Evolutionary conservation across 1,140 invertebrate species (phyloP).

Genomic region (Hylyphantes graminicola): DNA sequence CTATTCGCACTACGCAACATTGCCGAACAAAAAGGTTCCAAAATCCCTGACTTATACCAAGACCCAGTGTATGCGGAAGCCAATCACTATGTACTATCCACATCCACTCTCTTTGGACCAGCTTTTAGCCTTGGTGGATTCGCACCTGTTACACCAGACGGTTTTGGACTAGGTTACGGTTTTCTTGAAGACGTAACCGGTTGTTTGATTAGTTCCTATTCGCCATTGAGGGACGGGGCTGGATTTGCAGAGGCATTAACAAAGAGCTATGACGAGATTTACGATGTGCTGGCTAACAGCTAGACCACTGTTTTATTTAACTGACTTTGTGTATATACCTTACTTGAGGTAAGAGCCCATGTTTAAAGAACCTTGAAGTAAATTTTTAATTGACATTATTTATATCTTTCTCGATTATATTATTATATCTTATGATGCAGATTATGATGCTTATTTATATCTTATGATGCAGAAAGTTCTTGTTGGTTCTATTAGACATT

Average conservation of each 20-base stretch:
- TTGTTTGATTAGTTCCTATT: constrained; percentile 83
- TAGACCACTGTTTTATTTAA: constrained; percentile 11
- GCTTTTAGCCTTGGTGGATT: constrained; percentile 91
- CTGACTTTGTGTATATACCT: background rate
- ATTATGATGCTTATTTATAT: too few species aligned
- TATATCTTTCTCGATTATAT: too few species aligned
- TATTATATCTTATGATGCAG: too few species aligned
- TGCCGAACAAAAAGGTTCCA: constrained; percentile 72
- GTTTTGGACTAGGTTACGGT: constrained; percentile 88
- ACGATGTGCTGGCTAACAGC: constrained; percentile 65
- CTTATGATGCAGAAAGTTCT: too few species aligned
- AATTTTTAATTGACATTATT: too few species aligned
- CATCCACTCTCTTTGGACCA: constrained; percentile 91
- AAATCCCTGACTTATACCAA: constrained; percentile 77
- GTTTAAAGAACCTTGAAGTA: too few species aligned
- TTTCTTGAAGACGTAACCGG: constrained; percentile 81
- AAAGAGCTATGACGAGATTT: constrained; percentile 76
- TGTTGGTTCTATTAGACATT: too few species aligned
- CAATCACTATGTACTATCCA: constrained; percentile 94
- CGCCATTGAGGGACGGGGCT: constrained; percentile 75
- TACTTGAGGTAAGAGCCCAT: background rate
- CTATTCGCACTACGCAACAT: constrained; percentile 84
- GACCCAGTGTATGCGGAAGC: constrained; percentile 84
- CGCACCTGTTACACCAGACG: constrained; percentile 90
- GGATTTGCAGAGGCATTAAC: constrained; percentile 79